Conservation (phyloP, 2,797 vertebrate species). For the Amazona finschi region DNA sequence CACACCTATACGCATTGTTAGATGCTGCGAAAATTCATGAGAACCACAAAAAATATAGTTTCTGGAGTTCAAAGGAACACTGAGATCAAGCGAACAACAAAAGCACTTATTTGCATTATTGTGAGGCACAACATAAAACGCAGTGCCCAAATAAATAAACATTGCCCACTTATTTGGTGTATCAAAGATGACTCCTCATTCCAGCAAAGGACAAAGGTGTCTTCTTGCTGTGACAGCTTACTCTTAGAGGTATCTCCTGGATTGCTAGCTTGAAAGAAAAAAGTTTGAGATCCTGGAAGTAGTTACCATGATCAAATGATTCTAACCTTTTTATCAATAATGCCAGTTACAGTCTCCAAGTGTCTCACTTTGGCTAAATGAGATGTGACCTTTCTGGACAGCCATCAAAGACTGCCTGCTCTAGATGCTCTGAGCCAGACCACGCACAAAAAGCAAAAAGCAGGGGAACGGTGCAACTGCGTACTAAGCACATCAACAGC, state of each 20-base stretch:
- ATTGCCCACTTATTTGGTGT: neutral
- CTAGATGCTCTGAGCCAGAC: neutral
- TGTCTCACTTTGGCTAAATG: neutral
- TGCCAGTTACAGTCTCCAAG: neutral
- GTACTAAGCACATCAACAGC: neutral
- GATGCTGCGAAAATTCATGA: slow-evolving; percentile 2
- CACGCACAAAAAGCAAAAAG: neutral
- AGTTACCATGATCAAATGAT: neutral
- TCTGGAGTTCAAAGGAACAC: neutral
- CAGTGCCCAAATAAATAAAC: neutral
- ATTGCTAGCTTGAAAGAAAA: neutral
- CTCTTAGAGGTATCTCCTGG: neutral
- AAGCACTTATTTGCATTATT: neutral
- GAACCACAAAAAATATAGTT: slow-evolving; percentile 21
- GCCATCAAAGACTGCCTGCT: neutral
- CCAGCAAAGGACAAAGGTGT: slow-evolving; percentile 7
- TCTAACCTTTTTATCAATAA: neutral
- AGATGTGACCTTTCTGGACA: neutral
- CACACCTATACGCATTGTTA: neutral
- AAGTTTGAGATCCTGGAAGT: neutral
- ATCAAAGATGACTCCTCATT: neutral
- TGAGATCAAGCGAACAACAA: neutral
- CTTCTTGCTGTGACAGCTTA: neutral
- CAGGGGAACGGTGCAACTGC: neutral
- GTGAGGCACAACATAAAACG: neutral